Base-by-base conservation (phyloP, 2,113 vertebrate genomes). In the Tricholaema leucomelas region DNA sequence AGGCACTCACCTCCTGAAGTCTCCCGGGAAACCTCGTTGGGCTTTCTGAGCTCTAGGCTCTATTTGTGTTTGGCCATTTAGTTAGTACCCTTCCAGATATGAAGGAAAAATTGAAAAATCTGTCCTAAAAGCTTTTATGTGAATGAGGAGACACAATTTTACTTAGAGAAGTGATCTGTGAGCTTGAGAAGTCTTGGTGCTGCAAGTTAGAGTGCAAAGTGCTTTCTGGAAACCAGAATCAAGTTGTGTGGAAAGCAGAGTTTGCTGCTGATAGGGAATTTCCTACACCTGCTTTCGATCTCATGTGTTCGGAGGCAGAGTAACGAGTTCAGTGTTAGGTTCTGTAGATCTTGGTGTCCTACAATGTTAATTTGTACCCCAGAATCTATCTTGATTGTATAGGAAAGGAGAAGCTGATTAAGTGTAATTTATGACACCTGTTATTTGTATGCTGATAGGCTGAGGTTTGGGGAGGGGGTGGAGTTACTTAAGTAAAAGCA, bases 81-180 rank as follows among this genome's bases (percentile, higher is more conserved):
- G 36, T 71, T 24, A 16, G 10, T 7, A 4, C 6, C 9, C 1
- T 27, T 50, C 25, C 33, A 20, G 31, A 40, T 27, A 14, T 40
- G 35, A 35, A 66, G 28, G n/a, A 61, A 16, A 27, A n/a, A 9
- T 38, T 72, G 17, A 5, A 18, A 14, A 55, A 64, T 5, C 12
- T 12, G 12, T 50, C 48, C 48, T 50, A 50, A 50, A 50, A 50
- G 48, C 10, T 74, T 58, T 8, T 15, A 1, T 0, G 1, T 38
- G 8, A 48, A 15, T 0, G 2, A 31, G 23, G 38, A 48, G 65
- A 15, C 10, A 1, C 7, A 5, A 3, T 55, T 85, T 71, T 18
- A 12, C 52, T 50, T 38, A 3, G 0, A 8, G 6, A 50, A n/a
- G 35, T 2, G 3, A 5, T 60, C 35, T 76, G 5, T 55, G 60